Evolutionary conservation across 23 tunicate species (phyloP), one percentile per base, ranked within the genome.

Genomic region (Corella eumyota): DNA sequence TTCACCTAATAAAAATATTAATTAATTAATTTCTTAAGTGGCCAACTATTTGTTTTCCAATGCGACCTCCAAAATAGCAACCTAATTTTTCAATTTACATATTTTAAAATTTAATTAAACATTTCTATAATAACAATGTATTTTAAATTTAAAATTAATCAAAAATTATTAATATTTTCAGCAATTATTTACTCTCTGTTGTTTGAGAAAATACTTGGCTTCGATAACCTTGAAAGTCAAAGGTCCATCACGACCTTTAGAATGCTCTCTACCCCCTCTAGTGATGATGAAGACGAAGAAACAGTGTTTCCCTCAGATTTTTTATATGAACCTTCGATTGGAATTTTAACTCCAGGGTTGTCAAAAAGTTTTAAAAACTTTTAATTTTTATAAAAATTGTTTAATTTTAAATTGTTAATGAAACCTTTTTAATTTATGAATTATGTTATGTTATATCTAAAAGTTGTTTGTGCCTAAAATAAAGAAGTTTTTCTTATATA

Each of bases 181-280:
- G 88, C 88, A 29, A 79, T 79, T 56, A 50, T 79, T 22, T 32
- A 52, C 25, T 67, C 72, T 53, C 56, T 79, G n/a, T 31, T 79
- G 45, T 64, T 79, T 54, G 59, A 75, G 56, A 70, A 53, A 20
- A 66, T 79, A 46, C 77, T 79, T 64, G 77, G 72, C 5, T 33
- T 44, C 38, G 33, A 51, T 5, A 55, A 56, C 35, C 25, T 27
- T 19, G 62, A 62, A 13, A 56, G 53, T 45, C 34, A 64, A n/a
- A 71, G 56, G 50, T 56, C 60, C 30, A 64, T 79, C 22, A 34
- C 63, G 37, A 70, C 88, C 2, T 79, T 62, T 36, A 61, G 88
- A 45, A 79, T 70, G 77, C 58, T 79, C 45, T 79, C 71, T 30
- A 25, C 56, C 44, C 45, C 70, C 22, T 5, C 45, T 25, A 36